Evolutionary conservation across 2,797 vertebrate species (phyloP).

Genomic region (Oceanodroma leucorhoa): DNA sequence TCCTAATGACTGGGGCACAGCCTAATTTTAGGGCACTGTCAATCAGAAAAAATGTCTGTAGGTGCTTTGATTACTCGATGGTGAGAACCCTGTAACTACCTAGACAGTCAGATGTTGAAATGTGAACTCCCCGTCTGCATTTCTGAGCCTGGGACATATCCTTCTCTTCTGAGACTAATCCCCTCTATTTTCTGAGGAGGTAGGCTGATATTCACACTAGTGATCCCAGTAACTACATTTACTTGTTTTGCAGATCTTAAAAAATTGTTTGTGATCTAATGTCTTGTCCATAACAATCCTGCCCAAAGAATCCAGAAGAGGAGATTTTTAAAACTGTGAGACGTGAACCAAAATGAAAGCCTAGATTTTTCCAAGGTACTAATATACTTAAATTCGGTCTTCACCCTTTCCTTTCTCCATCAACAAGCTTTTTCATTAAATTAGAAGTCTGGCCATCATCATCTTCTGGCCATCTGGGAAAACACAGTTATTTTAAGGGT

Average conservation of each 20-base stretch:
- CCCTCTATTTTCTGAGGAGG: neutral
- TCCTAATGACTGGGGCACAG: neutral
- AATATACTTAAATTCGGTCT: neutral
- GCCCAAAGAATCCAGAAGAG: neutral
- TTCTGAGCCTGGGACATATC: neutral
- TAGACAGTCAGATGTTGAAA: neutral
- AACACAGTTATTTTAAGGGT: neutral
- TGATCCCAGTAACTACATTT: neutral
- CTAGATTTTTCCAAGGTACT: neutral
- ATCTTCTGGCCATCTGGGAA: neutral
- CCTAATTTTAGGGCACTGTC: conserved; percentile 2
- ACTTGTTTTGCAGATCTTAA: neutral
- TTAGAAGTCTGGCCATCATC: neutral
- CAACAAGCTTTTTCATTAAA: neutral
- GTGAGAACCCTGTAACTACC: neutral
- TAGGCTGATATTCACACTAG: neutral
- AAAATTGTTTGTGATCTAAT: neutral
- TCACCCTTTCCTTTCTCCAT: neutral
- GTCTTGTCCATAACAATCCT: neutral
- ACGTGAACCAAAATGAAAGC: neutral
- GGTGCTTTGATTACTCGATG: neutral
- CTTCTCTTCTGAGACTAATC: neutral
- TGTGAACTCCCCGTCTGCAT: neutral
- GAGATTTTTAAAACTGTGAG: neutral
- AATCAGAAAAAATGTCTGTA: neutral